Conservation (phyloP, 2,113 vertebrate species). For the Dromiciops gliroides region DNA sequence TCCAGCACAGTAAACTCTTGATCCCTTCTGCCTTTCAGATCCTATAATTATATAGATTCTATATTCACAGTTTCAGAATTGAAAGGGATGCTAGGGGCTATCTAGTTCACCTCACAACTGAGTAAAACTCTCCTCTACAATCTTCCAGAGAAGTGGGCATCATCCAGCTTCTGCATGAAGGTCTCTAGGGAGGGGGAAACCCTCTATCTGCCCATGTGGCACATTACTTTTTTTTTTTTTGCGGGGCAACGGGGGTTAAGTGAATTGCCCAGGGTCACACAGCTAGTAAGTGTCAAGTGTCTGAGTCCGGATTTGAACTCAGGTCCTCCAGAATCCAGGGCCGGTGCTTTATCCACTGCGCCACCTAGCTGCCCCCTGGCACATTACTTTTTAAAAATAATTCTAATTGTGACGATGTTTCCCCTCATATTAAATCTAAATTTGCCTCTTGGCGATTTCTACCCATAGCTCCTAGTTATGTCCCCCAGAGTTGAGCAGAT, state of each 20-base stretch:
- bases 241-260: no score
- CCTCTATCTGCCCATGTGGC: not conserved
- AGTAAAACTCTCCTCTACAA: not conserved
- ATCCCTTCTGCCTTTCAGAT: not conserved
- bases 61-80: not conserved
- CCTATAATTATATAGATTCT: not conserved
- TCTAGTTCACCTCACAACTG: not conserved
- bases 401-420: not conserved
- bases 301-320: no score
- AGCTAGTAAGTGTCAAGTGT: no score
- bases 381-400: no score
- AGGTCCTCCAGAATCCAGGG: no score
- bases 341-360: no score
- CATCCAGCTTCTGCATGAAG: not conserved
- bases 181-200: not conserved
- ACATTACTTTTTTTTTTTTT: not conserved
- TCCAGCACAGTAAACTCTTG: not conserved
- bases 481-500: not conserved
- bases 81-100: not conserved
- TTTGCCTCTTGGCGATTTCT: not conserved
- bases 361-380: no score
- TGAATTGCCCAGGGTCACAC: no score
- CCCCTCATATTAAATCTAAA: not conserved
- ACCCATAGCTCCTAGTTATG: not conserved
- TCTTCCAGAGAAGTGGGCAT: not conserved